Evolutionary conservation across 2,888 invertebrate genomes (phyloP), one percentile per base, ranked within the genome.

Genomic region (Automeris io): DNA sequence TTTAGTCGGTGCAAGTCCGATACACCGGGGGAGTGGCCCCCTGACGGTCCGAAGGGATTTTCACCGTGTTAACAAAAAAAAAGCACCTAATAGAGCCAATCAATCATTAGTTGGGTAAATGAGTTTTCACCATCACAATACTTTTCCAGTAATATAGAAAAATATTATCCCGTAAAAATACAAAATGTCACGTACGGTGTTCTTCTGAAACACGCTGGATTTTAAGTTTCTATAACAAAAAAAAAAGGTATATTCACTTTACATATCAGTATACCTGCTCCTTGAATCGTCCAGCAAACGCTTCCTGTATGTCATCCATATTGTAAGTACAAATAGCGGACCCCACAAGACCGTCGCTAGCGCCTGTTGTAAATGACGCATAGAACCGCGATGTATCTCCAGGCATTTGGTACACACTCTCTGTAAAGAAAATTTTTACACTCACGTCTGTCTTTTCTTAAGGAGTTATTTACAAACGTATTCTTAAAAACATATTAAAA

Each of bases 241-340:
- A 8, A 12, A 26, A 26, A 26, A 26, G 5, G 3, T 1, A 29
- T 16, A 29, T 5, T 29, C n/a, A 29, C 4, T 13, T n/a, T 29
- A 83, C 86, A 72, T 86, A 92, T 29, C n/a, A 29, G 1, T 13
- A 5, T 29, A 83, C 86, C 73, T 86, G 92, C 55, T 92, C 92
- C 61, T 92, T 91, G 68, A 93, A 92, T 43, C 90, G 82, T 8
- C 93, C 92, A 43, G 89, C 87, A 60, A 92, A 92, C 12, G 88
- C 88, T 39, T 88, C 88, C 57, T 92, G 90, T 47, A 93, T 91
- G 40, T 90, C 88, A 11, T 88, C 87, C 70, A 91, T 86, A 18
- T 88, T 88, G 71, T 89, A 93, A 11, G 90, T 89, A 70, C 93
- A 93, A 48, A 93, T 89, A 24, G 93, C 92, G 0, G 92, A 92